These are phyloP conservation scores for Pyralis farinalis DNA, from an alignment of 2,888 invertebrate species.

Conservation along the genomic window DNA sequence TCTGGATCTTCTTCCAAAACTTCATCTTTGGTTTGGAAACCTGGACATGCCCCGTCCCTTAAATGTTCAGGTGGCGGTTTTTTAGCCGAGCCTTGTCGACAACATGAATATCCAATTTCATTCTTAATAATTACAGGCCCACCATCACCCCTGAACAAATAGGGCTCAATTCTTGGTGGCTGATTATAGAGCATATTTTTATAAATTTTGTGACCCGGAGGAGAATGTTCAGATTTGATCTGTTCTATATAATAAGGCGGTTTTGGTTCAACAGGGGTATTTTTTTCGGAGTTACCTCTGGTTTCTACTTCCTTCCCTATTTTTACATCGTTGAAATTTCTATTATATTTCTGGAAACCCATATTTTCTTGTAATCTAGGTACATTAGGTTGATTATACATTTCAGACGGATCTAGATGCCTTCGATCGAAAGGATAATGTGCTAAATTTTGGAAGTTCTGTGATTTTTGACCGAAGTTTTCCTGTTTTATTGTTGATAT, in stretches of 20 bases:
- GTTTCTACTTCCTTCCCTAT: slow-evolving; percentile 41
- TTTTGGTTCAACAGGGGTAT: slow-evolving; percentile 43
- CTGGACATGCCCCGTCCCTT: slow-evolving; percentile 86
- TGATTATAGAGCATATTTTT: slow-evolving; percentile 66
- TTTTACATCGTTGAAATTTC: slow-evolving; percentile 46
- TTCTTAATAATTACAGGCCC: slow-evolving; percentile 83
- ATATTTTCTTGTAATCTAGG: slow-evolving; percentile 55
- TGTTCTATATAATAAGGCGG: slow-evolving; percentile 75
- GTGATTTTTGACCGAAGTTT: slow-evolving; percentile 59
- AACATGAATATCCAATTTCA: slow-evolving; percentile 86
- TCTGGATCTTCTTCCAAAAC: slow-evolving; percentile 82
- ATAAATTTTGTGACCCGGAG: slow-evolving; percentile 76
- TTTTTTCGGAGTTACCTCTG: slow-evolving; percentile 32
- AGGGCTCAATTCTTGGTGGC: slow-evolving; percentile 67
- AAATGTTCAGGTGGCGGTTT: slow-evolving; percentile 87
- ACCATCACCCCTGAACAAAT: slow-evolving; percentile 85
- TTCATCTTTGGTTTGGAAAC: slow-evolving; percentile 87
- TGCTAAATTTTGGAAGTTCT: slow-evolving; percentile 56
- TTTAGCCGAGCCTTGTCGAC: slow-evolving; percentile 86
- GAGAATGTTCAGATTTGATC: slow-evolving; percentile 77
- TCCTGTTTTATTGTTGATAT: slow-evolving; percentile 78
- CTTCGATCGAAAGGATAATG: slow-evolving; percentile 54
- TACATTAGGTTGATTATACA: slow-evolving; percentile 47
- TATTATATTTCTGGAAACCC: slow-evolving; percentile 68
- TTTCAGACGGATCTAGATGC: slow-evolving; percentile 39